Percentiles rank a stretch among this genome's conserved stretches.
Conservation (phyloP, 2,888 invertebrate genomes). For the Hyppa rectilinea region DNA sequence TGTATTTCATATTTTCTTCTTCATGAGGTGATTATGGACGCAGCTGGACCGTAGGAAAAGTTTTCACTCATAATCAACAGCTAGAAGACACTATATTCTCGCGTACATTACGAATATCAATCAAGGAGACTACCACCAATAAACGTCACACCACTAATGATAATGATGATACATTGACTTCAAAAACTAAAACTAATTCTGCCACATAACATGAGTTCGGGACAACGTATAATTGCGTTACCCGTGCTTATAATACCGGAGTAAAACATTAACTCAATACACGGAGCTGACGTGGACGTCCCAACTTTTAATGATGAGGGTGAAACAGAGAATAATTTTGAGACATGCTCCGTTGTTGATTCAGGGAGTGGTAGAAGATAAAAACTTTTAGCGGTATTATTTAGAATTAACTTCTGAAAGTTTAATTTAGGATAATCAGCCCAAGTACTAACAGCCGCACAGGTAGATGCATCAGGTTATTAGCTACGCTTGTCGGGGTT, state of each 20-base stretch:
- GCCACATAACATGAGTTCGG: not conserved
- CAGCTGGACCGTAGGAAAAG: not conserved
- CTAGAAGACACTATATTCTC: too few relatives aligned
- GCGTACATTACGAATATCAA: not conserved
- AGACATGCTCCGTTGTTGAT: conserved; percentile 66
- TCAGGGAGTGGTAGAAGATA: conserved; percentile 22
- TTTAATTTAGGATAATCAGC: conserved; percentile 4
- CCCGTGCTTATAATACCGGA: conserved; percentile 56
- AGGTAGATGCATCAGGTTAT: too few relatives aligned
- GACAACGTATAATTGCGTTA: conserved; percentile 42
- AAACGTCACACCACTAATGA: conserved; percentile 1
- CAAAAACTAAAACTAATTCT: conserved; percentile 27
- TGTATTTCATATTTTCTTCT: not conserved
- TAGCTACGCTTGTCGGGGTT: too few relatives aligned
- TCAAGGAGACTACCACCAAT: not conserved
- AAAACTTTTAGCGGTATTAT: conserved; percentile 30
- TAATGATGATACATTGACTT: conserved; percentile 39
- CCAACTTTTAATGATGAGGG: conserved; percentile 83
- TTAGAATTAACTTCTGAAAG: too few relatives aligned
- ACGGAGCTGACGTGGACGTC: conserved; percentile 70
- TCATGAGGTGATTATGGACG: not conserved
- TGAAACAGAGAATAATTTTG: conserved; percentile 72
- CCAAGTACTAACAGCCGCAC: too few relatives aligned
- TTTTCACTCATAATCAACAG: not conserved
- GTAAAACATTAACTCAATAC: conserved; percentile 72